A percentile compares a stretch with the other conserved stretches of the same genome.
Conservation (phyloP, 2,113 vertebrate genomes). For the Thalassarche chlororhynchos region DNA sequence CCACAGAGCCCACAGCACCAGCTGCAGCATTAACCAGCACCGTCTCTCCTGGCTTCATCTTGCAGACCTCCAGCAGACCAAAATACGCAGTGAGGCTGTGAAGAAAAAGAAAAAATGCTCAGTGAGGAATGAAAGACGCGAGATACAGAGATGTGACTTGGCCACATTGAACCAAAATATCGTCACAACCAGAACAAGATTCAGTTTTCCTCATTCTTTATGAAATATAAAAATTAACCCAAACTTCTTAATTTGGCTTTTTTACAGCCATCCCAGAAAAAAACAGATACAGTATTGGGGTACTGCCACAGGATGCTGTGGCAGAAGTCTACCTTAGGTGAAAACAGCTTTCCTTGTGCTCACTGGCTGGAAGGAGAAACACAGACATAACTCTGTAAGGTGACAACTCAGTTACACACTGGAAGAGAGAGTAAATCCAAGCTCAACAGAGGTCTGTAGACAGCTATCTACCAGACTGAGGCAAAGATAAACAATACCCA, state of each 20-base stretch:
- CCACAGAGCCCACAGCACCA: slow-evolving; percentile 86
- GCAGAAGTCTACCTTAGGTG: not conserved
- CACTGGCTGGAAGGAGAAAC: not conserved
- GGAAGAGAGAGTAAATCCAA: not conserved
- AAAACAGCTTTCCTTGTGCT: not conserved
- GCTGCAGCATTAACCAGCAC: slow-evolving; percentile 88
- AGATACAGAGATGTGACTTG: not conserved
- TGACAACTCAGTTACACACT: not conserved
- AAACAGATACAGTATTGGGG: not conserved
- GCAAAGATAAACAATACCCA: not conserved
- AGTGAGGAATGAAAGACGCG: not conserved
- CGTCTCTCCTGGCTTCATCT: slow-evolving; percentile 81
- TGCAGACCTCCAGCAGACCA: slow-evolving; percentile 83
- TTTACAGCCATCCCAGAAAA: not conserved
- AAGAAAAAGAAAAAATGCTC: not conserved
- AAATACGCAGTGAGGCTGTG: slow-evolving; percentile 87
- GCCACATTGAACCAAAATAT: not conserved
- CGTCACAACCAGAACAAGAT: not conserved
- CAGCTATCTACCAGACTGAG: not conserved
- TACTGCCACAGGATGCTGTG: not conserved
- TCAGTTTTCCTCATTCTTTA: not conserved
- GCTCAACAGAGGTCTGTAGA: not conserved
- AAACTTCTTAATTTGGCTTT: not conserved
- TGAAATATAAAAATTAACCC: not conserved
- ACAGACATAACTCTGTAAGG: not conserved